Evolutionary conservation across 2,797 vertebrate genomes (phyloP), one percentile per base, ranked within the genome.

Genomic region (Ptychadena robeensis): DNA sequence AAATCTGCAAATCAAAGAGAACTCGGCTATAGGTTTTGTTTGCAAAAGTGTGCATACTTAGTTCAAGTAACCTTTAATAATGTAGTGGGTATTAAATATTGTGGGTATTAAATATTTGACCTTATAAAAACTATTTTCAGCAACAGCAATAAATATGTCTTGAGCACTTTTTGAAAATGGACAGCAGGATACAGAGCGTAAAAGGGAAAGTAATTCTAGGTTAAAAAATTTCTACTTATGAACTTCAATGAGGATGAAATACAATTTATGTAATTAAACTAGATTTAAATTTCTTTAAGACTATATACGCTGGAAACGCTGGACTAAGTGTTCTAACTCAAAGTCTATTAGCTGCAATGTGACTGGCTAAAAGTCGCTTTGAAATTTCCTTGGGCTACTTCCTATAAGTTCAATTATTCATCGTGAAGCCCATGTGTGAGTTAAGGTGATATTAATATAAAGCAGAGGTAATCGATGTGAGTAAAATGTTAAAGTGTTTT

Each of bases 401-500:
- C 31, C 32, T 34, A 66, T 25, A 65, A 32, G 74, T 44, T 38
- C 61, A 77, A 77, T 77, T 77, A 77, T 66, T 77, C 74, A 44
- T 48, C 25, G 63, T 66, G 28, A 64, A 77, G 74, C 15, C 74
- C 37, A 66, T 65, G 73, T 44, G 74, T 66, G 38, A 77, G 74
- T 66, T 77, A 77, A 77, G 74, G 61, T 77, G 64, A 66, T 77
- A 77, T 77, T 77, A 66, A 77, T 67, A 66, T 66, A 77, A 66
- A 77, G 63, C 74, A 66, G 63, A 77, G 74, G 74, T 77, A 77
- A 77, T 77, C 64, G 74, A 77, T 77, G 74, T n/a, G 11, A 77
- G 74, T 34, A 66, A 77, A 77, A 66, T 77, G 74, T 66, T 76
- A 77, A 77, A 77, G 74, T 77, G 74, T 65, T 77, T 77, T 77